Base-by-base conservation (phyloP, 2,888 invertebrate species). In the Nephrotoma appendiculata region DNA sequence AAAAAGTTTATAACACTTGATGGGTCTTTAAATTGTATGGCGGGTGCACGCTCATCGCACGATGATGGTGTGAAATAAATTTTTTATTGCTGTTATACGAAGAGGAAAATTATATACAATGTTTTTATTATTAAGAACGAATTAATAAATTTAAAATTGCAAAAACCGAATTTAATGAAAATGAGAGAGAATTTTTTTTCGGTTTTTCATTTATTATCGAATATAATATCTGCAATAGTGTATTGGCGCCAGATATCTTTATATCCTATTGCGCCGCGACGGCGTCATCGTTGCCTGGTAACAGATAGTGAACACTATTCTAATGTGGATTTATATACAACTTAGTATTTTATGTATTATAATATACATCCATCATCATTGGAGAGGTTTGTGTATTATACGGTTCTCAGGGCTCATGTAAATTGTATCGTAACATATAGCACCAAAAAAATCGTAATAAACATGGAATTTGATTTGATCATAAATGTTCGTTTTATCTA, bases 201-300 rank as follows among this genome's bases (percentile, higher is more conserved):
- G 84, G 2, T 42, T 84, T 84, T 42, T 42, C 84, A 84, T 84
- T 42, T 48, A 12, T 42, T 42, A 84, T 84, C 42, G 84, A 84
- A 41, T 42, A 41, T 42, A 41, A 43, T 44, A 86, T 45, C 86
- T 86, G 86, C 45, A 45, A 71, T 71, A 48, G 7, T 86, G 19
- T 85, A 86, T 19, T 48, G 86, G 86, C 86, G 86, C 86, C 86
- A 86, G 48, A 31, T 44, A 86, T 86, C 86, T 86, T 86, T 86
- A 86, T 86, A 86, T 86, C 86, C 86, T 44, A 45, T 45, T 45
- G 86, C 86, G 86, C 45, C 86, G 86, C 86, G 86, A 86, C 86
- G 86, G 86, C 86, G 86, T 45, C 86, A 71, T 71, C 31, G 86
- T 86, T 86, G 86, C 86, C 45, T 86, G 45, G 86, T 45, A 48